Percentiles rank a stretch among this genome's conserved stretches.
Conservation (phyloP, 2,113 vertebrate species). For the Crotalus tigris region DNA sequence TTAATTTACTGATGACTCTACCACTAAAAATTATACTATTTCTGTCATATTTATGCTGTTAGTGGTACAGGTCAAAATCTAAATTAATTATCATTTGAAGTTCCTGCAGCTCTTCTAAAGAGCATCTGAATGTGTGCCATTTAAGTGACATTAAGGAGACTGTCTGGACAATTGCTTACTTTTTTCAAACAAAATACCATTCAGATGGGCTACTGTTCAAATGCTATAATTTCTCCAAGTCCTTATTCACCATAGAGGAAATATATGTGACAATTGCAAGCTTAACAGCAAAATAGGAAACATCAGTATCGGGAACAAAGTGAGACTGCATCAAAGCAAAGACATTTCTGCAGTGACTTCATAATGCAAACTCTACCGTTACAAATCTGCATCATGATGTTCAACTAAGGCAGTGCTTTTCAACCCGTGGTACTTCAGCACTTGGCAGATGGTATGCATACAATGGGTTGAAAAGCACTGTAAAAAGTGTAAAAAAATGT, state of each 20-base stretch:
- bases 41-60: neutral
- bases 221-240: neutral
- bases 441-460: too few species aligned
- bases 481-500: too few species aligned
- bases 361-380: neutral
- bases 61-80: neutral
- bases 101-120: neutral
- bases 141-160: neutral
- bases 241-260: neutral
- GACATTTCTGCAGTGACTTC: neutral
- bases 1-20: neutral
- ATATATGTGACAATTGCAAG: neutral
- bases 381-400: neutral
- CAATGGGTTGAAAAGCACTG: too few species aligned
- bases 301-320: neutral
- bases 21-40: neutral
- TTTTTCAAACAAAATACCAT: neutral
- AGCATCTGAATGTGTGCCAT: neutral
- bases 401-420: too few species aligned
- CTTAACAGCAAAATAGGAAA: too few species aligned
- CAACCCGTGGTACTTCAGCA: too few species aligned
- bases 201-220: neutral
- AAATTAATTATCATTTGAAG: neutral
- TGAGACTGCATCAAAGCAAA: neutral
- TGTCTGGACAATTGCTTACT: neutral